Evolutionary conservation across 2,113 vertebrate species (phyloP).

Genomic region (Scophthalmus maximus): DNA sequence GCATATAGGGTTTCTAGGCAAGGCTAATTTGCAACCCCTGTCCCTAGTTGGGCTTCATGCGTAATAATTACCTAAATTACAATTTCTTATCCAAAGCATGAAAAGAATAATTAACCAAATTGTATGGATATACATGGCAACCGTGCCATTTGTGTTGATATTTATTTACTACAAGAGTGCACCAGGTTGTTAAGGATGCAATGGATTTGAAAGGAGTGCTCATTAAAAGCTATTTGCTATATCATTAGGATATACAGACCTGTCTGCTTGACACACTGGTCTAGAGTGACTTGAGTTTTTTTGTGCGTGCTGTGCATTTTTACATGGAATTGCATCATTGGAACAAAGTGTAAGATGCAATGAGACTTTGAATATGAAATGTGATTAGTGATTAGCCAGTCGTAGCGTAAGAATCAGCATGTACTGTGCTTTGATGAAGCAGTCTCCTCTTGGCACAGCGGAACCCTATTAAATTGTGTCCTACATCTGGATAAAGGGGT

Average conservation of each 20-base stretch:
- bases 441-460: neutral
- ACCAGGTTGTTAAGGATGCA: neutral
- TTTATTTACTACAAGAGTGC: neutral
- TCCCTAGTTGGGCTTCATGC: too few relatives aligned
- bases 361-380: constrained; percentile 3
- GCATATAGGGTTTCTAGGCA: too few relatives aligned
- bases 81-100: too few relatives aligned
- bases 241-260: neutral
- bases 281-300: neutral
- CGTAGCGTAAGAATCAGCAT: neutral
- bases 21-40: too few relatives aligned
- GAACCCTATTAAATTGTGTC: too few relatives aligned
- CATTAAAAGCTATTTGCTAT: constrained; percentile 11
- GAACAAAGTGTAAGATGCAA: neutral
- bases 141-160: neutral
- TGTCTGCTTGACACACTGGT: neutral
- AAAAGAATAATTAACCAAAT: too few relatives aligned
- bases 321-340: neutral
- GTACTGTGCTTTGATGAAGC: neutral
- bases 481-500: too few relatives aligned
- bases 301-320: neutral
- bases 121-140: too few relatives aligned
- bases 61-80: too few relatives aligned
- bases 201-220: constrained; percentile 8
- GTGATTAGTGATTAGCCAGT: neutral